phyloP scores from a whole-genome alignment of 2,113 vertebrate species.

The Sarotherodon lohbergeri region DNA sequence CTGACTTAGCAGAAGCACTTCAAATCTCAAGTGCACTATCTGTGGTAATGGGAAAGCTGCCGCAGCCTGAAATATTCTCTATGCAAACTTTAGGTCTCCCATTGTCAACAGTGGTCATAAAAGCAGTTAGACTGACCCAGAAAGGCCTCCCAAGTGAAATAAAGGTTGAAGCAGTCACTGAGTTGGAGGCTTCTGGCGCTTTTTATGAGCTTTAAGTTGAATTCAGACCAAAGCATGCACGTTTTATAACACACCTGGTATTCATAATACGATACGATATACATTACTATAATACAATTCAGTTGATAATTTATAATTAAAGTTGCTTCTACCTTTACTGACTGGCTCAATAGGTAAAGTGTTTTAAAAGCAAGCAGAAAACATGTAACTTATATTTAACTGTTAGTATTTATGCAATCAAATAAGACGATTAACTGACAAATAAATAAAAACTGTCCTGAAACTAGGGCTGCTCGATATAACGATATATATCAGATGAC shows the following conservation, averaged over 20 bases:
- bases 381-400: background rate
- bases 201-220: background rate
- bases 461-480: background rate
- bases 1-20: constrained; percentile 17
- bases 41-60: constrained; percentile 6
- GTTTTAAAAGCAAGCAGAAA: background rate
- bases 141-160: background rate
- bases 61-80: background rate
- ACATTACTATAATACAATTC: background rate
- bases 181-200: background rate
- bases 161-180: background rate
- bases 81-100: background rate
- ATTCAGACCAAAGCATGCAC: background rate
- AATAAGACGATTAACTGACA: background rate
- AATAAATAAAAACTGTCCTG: background rate
- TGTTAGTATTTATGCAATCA: background rate
- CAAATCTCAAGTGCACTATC: constrained; percentile 31
- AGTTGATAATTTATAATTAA: background rate
- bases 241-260: background rate
- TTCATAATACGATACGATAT: background rate
- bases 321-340: rapidly evolving
- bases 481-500: background rate
- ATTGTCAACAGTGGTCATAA: background rate
- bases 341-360: background rate
- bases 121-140: background rate